phyloP scores from a whole-genome alignment of 2,113 vertebrate genomes.

The Pangasianodon hypophthalmus region DNA sequence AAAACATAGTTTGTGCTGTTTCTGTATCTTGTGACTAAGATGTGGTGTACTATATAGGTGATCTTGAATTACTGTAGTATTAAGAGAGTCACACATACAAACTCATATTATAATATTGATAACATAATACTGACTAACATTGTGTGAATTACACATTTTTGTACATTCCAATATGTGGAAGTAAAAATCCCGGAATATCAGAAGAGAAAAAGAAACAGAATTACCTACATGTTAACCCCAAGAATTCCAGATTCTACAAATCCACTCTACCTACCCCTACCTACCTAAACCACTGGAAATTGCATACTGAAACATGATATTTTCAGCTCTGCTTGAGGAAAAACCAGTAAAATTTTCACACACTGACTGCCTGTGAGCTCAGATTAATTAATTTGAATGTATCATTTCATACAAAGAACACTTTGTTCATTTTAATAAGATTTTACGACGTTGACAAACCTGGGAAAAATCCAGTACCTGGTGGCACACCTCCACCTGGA shows the following conservation, averaged over 20 bases:
- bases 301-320: background rate
- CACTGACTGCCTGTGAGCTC: background rate
- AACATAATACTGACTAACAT: no score
- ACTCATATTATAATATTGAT: background rate
- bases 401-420: background rate
- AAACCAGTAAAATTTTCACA: background rate
- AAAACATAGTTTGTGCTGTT: background rate
- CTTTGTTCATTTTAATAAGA: background rate
- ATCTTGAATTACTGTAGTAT: background rate
- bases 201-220: background rate
- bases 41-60: background rate
- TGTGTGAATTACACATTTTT: background rate
- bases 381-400: background rate
- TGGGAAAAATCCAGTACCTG: conserved; percentile 70
- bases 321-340: background rate
- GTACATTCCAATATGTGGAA: background rate
- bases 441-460: conserved; percentile 61
- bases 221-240: background rate
- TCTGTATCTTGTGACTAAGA: background rate
- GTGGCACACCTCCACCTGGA: conserved; percentile 59
- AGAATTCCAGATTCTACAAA: background rate
- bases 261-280: background rate
- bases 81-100: background rate
- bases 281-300: background rate
- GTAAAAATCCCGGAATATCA: background rate